Conservation (phyloP, 1,140 invertebrate species). For the Bombus turneri region DNA sequence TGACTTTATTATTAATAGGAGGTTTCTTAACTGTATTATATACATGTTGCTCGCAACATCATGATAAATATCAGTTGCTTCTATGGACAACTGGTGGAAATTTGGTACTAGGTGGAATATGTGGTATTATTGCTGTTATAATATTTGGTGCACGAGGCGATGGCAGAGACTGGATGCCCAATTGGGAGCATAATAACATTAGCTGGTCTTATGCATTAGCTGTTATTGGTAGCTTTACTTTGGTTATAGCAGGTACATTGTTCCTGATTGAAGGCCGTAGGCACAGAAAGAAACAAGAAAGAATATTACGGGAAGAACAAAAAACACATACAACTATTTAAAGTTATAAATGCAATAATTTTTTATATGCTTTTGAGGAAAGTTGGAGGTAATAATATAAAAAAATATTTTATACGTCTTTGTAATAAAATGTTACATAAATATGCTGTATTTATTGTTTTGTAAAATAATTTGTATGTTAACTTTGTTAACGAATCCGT, state of each 20-base stretch:
- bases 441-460: slow-evolving; percentile 58
- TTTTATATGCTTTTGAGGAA: neutral
- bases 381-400: neutral
- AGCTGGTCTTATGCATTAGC: slow-evolving; percentile 96
- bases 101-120: slow-evolving; percentile 88
- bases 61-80: slow-evolving; percentile 89
- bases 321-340: slow-evolving; percentile 79
- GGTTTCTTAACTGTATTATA: slow-evolving; percentile 88
- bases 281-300: slow-evolving; percentile 87
- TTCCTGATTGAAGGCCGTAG: slow-evolving; percentile 92
- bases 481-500: slow-evolving; percentile 45
- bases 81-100: slow-evolving; percentile 88
- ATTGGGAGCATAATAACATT: slow-evolving; percentile 97
- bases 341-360: slow-evolving; percentile 8
- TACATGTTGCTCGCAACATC: slow-evolving; percentile 89
- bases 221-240: slow-evolving; percentile 88
- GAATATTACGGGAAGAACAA: slow-evolving; percentile 82
- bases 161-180: slow-evolving; percentile 97
- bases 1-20: slow-evolving; percentile 90
- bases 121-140: slow-evolving; percentile 88
- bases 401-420: slow-evolving; percentile 14
- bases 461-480: slow-evolving; percentile 56
- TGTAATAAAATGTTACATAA: neutral
- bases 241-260: slow-evolving; percentile 89
- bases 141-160: slow-evolving; percentile 95